Percentiles rank a stretch among this genome's conserved stretches.
Conservation (phyloP, 2,113 vertebrate genomes). For the Poeciliopsis prolifica region DNA sequence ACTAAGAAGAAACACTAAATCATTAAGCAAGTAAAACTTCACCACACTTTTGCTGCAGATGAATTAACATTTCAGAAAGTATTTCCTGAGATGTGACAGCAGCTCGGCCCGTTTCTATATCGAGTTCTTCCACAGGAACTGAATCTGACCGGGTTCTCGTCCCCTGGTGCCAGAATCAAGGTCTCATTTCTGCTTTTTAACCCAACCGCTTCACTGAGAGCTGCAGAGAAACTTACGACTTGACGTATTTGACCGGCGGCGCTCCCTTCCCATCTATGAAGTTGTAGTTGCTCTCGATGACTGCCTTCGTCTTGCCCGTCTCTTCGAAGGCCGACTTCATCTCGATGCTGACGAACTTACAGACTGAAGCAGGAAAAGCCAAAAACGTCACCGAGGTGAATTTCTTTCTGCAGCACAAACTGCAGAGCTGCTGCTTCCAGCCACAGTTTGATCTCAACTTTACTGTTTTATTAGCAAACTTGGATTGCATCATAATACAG, state of each 20-base stretch:
- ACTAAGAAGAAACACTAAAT: too few relatives aligned
- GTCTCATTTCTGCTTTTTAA: conserved; percentile 6
- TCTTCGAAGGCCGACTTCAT: conserved; percentile 96
- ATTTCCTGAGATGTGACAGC: background rate
- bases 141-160: conserved; percentile 42
- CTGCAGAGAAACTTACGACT: conserved; percentile 87
- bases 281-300: conserved; percentile 91
- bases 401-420: background rate
- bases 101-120: conserved; percentile 30
- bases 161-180: conserved; percentile 25
- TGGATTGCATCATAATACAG: too few relatives aligned
- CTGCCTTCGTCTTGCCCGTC: conserved; percentile 92
- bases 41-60: too few relatives aligned
- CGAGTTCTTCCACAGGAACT: conserved; percentile 47
- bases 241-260: conserved; percentile 90
- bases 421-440: too few relatives aligned
- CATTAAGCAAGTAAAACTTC: too few relatives aligned
- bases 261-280: conserved; percentile 90
- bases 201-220: background rate
- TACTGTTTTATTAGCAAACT: too few relatives aligned
- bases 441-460: too few relatives aligned
- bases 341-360: conserved; percentile 95
- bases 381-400: background rate
- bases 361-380: conserved; percentile 78
- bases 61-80: background rate